phyloP scores from a whole-genome alignment of 2,888 invertebrate genomes.

The Frankliniella fusca region DNA sequence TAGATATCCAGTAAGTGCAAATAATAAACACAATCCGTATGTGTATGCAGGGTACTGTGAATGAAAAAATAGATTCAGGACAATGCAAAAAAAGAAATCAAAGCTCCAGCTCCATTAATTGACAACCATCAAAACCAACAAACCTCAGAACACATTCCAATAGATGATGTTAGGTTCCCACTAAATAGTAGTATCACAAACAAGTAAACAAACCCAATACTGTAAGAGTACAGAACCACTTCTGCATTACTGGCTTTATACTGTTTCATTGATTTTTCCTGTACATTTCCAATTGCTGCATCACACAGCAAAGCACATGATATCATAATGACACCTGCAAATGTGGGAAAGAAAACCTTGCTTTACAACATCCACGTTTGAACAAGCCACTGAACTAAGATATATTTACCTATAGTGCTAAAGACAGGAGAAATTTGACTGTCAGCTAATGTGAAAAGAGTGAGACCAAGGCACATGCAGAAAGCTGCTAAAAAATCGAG shows the following conservation, averaged over 20 bases:
- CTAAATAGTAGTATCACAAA: conserved; percentile 65
- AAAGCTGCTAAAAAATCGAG: conserved; percentile 80
- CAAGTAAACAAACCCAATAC: conserved; percentile 79
- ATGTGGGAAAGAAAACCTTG: conserved; percentile 56
- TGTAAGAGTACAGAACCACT: conserved; percentile 88
- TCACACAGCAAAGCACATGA: conserved; percentile 86
- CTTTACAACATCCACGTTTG: conserved; percentile 22
- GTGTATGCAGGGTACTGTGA: conserved; percentile 65
- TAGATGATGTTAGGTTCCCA: conserved; percentile 71
- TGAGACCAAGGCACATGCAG: conserved; percentile 83
- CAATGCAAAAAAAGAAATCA: conserved; percentile 30
- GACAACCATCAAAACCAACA: conserved; percentile 40
- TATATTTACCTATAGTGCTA: conserved; percentile 51
- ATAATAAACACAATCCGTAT: conserved; percentile 79
- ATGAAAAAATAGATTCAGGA: conserved; percentile 37
- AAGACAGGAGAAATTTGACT: conserved; percentile 57
- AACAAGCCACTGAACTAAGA: conserved; percentile 1
- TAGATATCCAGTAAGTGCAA: conserved; percentile 85
- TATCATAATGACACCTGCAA: conserved; percentile 73
- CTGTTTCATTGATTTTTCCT: conserved; percentile 89
- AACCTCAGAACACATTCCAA: conserved; percentile 73
- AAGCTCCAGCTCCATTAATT: conserved; percentile 28
- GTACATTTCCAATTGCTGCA: conserved; percentile 93
- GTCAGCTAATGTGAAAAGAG: conserved; percentile 84
- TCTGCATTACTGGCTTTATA: conserved; percentile 81